Conservation (phyloP, 2,888 invertebrate species). For the Latrodectus hesperus region DNA sequence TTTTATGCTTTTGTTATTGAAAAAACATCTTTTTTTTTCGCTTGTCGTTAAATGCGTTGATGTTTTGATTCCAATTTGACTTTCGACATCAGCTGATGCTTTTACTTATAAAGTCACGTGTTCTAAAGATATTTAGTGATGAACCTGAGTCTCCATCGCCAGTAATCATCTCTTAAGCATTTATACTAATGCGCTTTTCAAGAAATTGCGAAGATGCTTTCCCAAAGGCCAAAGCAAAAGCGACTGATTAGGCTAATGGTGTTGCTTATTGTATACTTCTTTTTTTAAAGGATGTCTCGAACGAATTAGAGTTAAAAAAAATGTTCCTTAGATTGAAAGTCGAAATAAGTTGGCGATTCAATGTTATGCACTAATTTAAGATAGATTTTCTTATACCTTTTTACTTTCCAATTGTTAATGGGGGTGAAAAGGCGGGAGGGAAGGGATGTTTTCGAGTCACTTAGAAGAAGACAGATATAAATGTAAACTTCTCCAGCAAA, state of each 20-base stretch:
- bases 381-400: slow-evolving; percentile 57
- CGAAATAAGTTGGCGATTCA: slow-evolving; percentile 47
- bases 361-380: slow-evolving; percentile 55
- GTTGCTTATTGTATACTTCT: slow-evolving; percentile 2
- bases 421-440: slow-evolving; percentile 33
- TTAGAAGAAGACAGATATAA: slow-evolving; percentile 56
- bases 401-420: slow-evolving; percentile 29
- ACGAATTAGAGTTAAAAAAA: too few relatives aligned
- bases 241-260: slow-evolving; percentile 64
- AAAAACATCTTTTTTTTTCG: neutral
- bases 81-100: neutral
- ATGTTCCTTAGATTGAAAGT: neutral
- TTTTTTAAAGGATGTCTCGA: too few relatives aligned
- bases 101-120: neutral
- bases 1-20: too few relatives aligned
- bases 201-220: neutral
- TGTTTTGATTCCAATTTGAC: neutral
- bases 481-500: slow-evolving; percentile 48
- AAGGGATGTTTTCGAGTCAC: slow-evolving; percentile 25
- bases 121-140: neutral
- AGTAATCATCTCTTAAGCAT: neutral
- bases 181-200: neutral
- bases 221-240: slow-evolving; percentile 28
- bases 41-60: neutral
- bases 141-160: neutral